These are phyloP conservation scores for Cinara cedri DNA, from an alignment of 2,888 invertebrate genomes.

Conservation along the genomic window DNA sequence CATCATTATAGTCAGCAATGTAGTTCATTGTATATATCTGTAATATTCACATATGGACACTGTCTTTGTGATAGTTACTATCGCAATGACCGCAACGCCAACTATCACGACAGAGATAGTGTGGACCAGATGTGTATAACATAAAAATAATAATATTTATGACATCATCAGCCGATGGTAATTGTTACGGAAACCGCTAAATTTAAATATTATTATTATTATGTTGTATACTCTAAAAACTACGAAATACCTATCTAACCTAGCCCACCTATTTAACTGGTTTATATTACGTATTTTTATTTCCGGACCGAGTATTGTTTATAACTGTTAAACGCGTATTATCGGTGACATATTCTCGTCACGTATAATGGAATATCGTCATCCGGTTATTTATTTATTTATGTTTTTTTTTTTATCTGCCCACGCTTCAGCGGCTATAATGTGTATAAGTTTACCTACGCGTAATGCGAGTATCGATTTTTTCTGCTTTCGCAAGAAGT, in stretches of 20 bases:
- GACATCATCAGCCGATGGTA: conserved; percentile 13
- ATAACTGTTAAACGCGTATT: conserved; percentile 17
- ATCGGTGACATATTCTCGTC: conserved; percentile 34
- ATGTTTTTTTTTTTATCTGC: conserved; percentile 21
- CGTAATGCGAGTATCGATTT: conserved; percentile 24
- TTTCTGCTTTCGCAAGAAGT: conserved; percentile 11
- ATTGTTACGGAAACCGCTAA: conserved; percentile 32
- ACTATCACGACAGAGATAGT: no score
- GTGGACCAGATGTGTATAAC: no score
- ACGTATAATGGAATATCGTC: conserved; percentile 44
- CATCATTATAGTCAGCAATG: no score
- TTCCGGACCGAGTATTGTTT: conserved; percentile 29
- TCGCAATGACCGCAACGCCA: no score
- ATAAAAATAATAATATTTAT: background rate
- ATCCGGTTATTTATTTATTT: conserved; percentile 51
- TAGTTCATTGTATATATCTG: no score
- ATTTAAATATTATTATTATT: conserved; percentile 28
- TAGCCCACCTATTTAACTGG: no score
- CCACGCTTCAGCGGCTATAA: conserved; percentile 10
- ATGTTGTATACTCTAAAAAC: background rate
- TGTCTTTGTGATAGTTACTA: no score
- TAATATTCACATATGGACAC: no score
- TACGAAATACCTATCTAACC: background rate
- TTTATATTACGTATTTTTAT: conserved; percentile 38
- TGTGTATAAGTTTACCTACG: background rate